Base-by-base conservation (phyloP, 2,888 invertebrate genomes). In the Atherix ibis region DNA sequence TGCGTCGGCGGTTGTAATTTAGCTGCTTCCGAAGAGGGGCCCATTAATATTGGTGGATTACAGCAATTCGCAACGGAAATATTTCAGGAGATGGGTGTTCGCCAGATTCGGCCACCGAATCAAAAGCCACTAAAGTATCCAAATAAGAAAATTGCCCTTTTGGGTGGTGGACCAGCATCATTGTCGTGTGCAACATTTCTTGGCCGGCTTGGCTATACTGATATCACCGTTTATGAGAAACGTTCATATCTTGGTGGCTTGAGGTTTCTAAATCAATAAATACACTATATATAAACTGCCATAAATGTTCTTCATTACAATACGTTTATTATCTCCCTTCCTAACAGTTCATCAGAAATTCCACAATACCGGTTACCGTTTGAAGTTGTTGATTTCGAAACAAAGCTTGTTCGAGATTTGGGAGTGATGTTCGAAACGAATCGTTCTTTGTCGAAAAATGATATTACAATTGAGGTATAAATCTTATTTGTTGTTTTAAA, bases 1-100 rank as follows among this genome's bases (percentile, higher is more conserved):
- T 98, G 97, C 56, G 95, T 95, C 1, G 97, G 97, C 0, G 92
- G 94, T 0, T 98, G 97, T 60, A 98, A 98, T 62, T 66, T 98
- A 8, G 80, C 87, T 52, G 97, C 94, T 0, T 76, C 80, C 8
- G 98, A 98, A 57, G 95, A 97, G 57, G 98, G 98, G 0, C 81
- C 95, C 1, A 98, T 98, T 48, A 98, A 98, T 54, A 98, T 98
- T 48, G 95, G 97, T 0, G 98, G 98, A 0, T 66, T 98, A 22
- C 98, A 98, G 58, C 97, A 98, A 51, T 98, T 84, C 61, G 94
- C 97, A 31, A 84, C 89, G 2, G 95, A 98, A 53, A 88, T 83
- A 15, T 97, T 97, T 58, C 89, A 89, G 65, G 72, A 76, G 55
- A 97, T 97, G 95, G 79, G 79, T 13, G 75, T 98, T 5, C 76